These are phyloP conservation scores for Epizoanthus ramosus DNA, from an alignment of 92 coral and sea anemone genomes.

Conservation along the genomic window DNA sequence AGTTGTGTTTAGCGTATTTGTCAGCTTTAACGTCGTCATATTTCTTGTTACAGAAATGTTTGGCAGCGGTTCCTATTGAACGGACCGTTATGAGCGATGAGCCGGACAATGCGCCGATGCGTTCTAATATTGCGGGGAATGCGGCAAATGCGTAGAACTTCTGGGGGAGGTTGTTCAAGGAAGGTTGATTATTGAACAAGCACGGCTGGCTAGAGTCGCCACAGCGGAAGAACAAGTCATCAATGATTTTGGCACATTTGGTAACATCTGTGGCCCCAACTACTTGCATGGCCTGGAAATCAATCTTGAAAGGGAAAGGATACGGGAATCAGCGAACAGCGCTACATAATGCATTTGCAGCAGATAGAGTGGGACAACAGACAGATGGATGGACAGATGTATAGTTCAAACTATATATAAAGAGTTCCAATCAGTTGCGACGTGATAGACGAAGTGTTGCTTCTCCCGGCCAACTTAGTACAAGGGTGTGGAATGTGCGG, in stretches of 20 bases:
- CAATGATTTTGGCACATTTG: conserved; percentile 27
- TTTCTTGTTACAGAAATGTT: conserved; percentile 17
- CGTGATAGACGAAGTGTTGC: no score
- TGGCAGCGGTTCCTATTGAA: conserved; percentile 29
- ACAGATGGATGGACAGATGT: no score
- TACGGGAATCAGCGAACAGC: neutral
- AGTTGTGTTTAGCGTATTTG: conserved; percentile 14
- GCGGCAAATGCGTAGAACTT: conserved; percentile 39
- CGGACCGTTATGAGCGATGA: conserved; percentile 10
- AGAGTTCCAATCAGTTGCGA: no score
- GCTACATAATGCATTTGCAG: neutral
- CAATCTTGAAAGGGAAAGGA: neutral
- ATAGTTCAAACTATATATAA: no score
- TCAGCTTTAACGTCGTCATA: conserved; percentile 25
- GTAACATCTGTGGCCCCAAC: conserved; percentile 17
- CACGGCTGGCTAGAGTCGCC: neutral
- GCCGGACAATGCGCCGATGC: conserved; percentile 38
- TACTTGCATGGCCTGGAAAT: neutral
- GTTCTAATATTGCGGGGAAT: conserved; percentile 25
- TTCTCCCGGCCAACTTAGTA: no score
- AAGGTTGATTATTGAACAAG: conserved; percentile 6
- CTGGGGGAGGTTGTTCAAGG: neutral
- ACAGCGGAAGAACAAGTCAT: conserved; percentile 39
- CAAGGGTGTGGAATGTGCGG: no score
- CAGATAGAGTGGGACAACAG: neutral